phyloP scores from a whole-genome alignment of 1,140 invertebrate species.

The Saxidomus purpurata region DNA sequence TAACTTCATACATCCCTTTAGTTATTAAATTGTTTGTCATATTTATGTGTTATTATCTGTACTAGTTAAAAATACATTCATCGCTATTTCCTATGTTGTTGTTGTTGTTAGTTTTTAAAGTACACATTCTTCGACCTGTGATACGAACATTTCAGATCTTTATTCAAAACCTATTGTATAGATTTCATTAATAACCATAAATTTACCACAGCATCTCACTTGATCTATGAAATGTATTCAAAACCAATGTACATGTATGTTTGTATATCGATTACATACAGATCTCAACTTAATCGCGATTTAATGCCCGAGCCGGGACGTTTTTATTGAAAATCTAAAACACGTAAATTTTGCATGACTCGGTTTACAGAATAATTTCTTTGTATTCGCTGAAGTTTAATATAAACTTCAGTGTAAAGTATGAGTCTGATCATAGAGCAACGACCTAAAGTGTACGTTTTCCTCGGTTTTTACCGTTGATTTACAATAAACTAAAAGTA shows the following conservation, averaged over 20 bases:
- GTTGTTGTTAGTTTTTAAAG: too few relatives aligned
- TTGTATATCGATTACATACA: constrained; percentile 4
- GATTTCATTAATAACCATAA: background rate
- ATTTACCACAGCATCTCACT: background rate
- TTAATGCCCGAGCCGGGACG: background rate
- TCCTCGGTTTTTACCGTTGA: too few relatives aligned
- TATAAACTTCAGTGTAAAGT: too few relatives aligned
- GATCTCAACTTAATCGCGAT: background rate
- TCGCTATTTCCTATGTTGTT: too few relatives aligned
- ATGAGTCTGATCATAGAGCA: too few relatives aligned
- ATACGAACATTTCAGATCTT: background rate
- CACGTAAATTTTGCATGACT: background rate
- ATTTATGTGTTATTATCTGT: too few relatives aligned
- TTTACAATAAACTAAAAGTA: too few relatives aligned
- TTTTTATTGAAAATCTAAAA: constrained; percentile 2
- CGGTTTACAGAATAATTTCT: background rate
- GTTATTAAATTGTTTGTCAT: too few relatives aligned
- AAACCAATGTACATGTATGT: background rate
- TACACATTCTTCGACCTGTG: background rate
- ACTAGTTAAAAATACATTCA: too few relatives aligned
- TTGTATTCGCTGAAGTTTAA: too few relatives aligned
- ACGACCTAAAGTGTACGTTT: too few relatives aligned
- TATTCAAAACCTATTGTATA: background rate
- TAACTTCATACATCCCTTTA: too few relatives aligned
- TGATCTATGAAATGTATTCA: background rate